Conservation (phyloP, 2,888 invertebrate species). For the Plebejus melissa region DNA sequence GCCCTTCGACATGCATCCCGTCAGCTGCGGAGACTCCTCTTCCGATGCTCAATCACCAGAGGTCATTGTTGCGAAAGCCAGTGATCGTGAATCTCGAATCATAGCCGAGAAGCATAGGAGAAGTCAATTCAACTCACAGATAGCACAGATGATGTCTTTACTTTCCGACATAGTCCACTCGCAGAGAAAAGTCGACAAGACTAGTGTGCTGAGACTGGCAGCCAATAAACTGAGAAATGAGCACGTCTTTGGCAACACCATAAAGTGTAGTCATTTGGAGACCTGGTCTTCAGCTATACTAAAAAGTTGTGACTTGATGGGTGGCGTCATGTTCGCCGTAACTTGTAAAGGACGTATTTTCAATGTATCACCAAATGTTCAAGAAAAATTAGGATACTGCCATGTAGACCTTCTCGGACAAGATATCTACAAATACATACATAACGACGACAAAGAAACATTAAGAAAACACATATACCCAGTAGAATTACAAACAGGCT, state of each 20-base stretch:
- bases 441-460: conserved; percentile 89
- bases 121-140: conserved; percentile 92
- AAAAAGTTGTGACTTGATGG: conserved; percentile 82
- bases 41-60: conserved; percentile 69
- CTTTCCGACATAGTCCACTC: conserved; percentile 91
- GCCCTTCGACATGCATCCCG: conserved; percentile 48
- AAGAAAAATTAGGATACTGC: conserved; percentile 90
- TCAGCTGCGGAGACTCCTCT: conserved; percentile 64
- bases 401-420: conserved; percentile 94
- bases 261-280: conserved; percentile 68
- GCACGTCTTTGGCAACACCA: conserved; percentile 81
- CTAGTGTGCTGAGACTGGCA: conserved; percentile 91
- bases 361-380: conserved; percentile 90
- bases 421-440: conserved; percentile 89
- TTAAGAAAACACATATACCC: conserved; percentile 84
- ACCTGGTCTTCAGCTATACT: conserved; percentile 79
- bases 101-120: conserved; percentile 94
- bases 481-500: conserved; percentile 64
- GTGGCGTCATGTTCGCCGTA: conserved; percentile 89
- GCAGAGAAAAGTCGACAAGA: conserved; percentile 92
- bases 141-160: conserved; percentile 88
- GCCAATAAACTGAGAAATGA: conserved; percentile 91
- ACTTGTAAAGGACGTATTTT: conserved; percentile 91
- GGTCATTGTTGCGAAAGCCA: conserved; percentile 72
- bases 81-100: conserved; percentile 90